Base-by-base conservation (phyloP, 2,113 vertebrate species). In the Anser cygnoides region DNA sequence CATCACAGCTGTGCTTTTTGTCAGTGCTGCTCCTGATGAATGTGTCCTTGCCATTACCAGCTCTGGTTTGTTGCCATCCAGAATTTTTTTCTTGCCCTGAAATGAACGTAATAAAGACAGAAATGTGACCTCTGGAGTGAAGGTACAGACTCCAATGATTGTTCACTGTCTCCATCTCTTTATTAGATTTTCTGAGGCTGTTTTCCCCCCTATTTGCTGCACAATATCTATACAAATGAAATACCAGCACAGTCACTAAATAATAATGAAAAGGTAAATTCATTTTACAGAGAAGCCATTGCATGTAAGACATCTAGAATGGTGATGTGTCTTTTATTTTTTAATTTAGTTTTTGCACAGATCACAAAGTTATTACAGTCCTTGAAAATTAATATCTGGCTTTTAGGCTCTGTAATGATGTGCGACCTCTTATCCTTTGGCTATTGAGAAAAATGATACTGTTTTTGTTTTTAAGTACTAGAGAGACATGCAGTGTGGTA, bases 141-240 rank as follows among this genome's bases (percentile, higher is more conserved):
- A 89, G 79, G 95, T 96, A 97, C 92, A 95, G 97, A 96, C 97
- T 98, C 87, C 76, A 94, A 81, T 96, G 90, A 96, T 96, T 95
- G 91, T 95, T 97, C 29, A 86, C 91, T 92, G 81, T 98, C 95
- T 98, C 96, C 87, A 96, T 98, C 55, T 96, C 97, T 94, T 97
- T 96, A 98, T 98, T 98, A 96, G 90, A 96, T 98, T 98, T 96
- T 94, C 93, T 90, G 66, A 95, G 87, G 57, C 74, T 95, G 31
- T 82, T 82, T 80, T 89, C 72, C 16, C 63, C 78, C 58, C 35
- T 4, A 43, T 80, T 96, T 97, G 89, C 94, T 97, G 96, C 90
- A 80, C 97, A 96, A 97, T 98, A 98, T 98, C 98, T 91, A 98
- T 98, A 98, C 96, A 98, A 98, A 98, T 98, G 95, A 94, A 98